Conservation (phyloP, 2,888 invertebrate genomes). For the Tuberolachnus salignus region DNA sequence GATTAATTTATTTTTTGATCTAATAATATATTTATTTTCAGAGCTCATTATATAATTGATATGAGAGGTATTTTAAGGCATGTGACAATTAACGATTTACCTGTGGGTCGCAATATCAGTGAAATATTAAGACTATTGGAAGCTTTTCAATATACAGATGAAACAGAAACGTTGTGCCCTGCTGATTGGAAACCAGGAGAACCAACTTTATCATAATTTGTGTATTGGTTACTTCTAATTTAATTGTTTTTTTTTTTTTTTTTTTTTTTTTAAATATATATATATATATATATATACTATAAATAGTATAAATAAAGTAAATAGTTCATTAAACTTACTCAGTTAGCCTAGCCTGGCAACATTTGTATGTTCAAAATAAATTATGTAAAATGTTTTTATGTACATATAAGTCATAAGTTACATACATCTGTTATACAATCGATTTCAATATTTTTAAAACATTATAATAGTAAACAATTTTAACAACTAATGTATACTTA, state of each 20-base stretch:
- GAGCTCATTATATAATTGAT: slow-evolving; percentile 93
- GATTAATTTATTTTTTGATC: neutral
- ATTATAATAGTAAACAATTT: too few species aligned
- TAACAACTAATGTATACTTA: too few species aligned
- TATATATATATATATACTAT: too few species aligned
- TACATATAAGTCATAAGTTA: too few species aligned
- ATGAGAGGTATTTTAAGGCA: slow-evolving; percentile 84
- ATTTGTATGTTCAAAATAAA: too few species aligned
- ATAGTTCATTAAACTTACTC: too few species aligned
- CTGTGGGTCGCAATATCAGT: slow-evolving; percentile 90
- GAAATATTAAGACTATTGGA: slow-evolving; percentile 91
- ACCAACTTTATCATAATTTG: slow-evolving; percentile 50
- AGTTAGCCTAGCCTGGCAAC: too few species aligned
- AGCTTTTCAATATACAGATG: slow-evolving; percentile 92
- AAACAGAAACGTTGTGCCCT: slow-evolving; percentile 92
- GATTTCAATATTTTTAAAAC: too few species aligned
- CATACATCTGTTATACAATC: too few species aligned
- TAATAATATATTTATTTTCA: slow-evolving; percentile 61
- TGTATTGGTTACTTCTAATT: slow-evolving; percentile 25
- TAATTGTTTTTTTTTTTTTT: neutral
- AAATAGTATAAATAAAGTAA: too few species aligned
- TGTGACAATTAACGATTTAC: slow-evolving; percentile 95
- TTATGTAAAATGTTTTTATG: too few species aligned
- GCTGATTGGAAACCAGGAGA: slow-evolving; percentile 92
- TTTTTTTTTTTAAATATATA: too few species aligned